These are phyloP conservation scores for Taphrorychus bicolor DNA, from an alignment of 2,888 invertebrate species.

Conservation along the genomic window DNA sequence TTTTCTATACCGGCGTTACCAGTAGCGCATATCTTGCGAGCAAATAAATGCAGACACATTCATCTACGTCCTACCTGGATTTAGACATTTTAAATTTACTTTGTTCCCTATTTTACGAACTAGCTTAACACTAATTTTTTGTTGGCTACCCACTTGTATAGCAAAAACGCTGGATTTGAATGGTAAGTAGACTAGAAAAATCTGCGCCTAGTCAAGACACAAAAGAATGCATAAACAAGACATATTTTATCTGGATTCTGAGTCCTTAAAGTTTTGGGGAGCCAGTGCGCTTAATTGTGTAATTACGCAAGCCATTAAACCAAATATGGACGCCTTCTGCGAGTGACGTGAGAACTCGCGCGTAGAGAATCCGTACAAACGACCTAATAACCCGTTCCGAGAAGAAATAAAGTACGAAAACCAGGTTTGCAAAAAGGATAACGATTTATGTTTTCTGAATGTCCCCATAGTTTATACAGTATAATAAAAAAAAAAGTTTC, in stretches of 20 bases:
- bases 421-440: not conserved
- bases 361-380: slow-evolving; percentile 33
- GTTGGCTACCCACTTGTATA: no score
- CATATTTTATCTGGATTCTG: not conserved
- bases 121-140: slow-evolving; percentile 15
- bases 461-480: no score
- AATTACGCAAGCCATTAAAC: slow-evolving; percentile 36
- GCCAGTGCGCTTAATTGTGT: slow-evolving; percentile 26
- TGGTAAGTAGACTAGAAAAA: no score
- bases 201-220: no score
- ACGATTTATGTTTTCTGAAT: no score
- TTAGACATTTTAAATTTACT: not conserved
- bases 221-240: no score
- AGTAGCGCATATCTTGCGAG: slow-evolving; percentile 20
- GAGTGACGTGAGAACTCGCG: slow-evolving; percentile 32
- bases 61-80: not conserved
- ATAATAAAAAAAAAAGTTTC: no score
- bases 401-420: slow-evolving; percentile 17
- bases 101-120: not conserved
- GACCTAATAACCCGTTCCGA: slow-evolving; percentile 16
- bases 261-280: not conserved
- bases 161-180: no score
- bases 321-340: slow-evolving; percentile 33
- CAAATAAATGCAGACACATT: not conserved
- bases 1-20: slow-evolving; percentile 17